Evolutionary conservation across 1,140 invertebrate species (phyloP).

Genomic region (Penaeus vannamei): DNA sequence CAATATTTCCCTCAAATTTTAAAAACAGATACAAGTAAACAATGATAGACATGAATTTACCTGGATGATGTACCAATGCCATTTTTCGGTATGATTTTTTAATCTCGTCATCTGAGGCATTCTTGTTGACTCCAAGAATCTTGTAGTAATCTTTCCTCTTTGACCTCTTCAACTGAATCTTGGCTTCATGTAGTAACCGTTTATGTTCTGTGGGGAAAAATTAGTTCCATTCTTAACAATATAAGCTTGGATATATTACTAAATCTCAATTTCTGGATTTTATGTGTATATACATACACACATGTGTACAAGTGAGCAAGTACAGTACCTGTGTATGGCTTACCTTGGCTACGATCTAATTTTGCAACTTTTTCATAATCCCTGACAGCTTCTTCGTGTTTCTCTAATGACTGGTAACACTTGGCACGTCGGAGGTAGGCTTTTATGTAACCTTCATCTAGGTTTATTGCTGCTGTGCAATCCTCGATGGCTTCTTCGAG

Average conservation of each 20-base stretch:
- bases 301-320: too few species aligned
- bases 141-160: constrained; percentile 99
- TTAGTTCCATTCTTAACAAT: not conserved
- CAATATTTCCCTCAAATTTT: too few species aligned
- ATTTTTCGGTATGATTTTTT: constrained; percentile 96
- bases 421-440: constrained; percentile 88
- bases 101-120: constrained; percentile 92
- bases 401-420: constrained; percentile 86
- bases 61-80: constrained; percentile 88
- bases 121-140: constrained; percentile 89
- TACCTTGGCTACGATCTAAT: constrained; percentile 85
- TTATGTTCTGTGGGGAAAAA: constrained; percentile 77
- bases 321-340: not conserved
- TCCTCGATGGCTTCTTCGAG: constrained; percentile 87
- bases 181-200: constrained; percentile 86
- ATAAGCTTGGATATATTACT: not conserved
- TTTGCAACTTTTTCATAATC: constrained; percentile 92
- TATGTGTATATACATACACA: too few species aligned
- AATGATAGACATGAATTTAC: constrained; percentile 69
- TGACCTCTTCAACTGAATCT: constrained; percentile 88
- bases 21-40: too few species aligned
- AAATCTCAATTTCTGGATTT: too few species aligned
- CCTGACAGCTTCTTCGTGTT: constrained; percentile 90
- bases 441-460: constrained; percentile 93
- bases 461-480: constrained; percentile 86